Evolutionary conservation across 2,113 vertebrate species (phyloP), one percentile per base, ranked within the genome.

Genomic region (Bucco capensis): DNA sequence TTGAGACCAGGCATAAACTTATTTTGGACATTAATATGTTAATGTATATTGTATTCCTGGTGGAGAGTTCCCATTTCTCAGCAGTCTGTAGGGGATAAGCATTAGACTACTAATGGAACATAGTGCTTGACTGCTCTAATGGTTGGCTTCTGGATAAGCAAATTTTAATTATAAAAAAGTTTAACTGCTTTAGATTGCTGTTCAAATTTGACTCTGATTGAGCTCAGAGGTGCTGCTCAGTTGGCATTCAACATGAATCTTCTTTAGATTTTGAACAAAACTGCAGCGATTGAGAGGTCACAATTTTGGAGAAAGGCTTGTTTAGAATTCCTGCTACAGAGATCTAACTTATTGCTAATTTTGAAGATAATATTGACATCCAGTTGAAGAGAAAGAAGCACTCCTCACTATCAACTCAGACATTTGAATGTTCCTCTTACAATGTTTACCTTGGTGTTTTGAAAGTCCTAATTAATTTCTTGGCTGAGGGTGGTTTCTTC

Each of bases 401-500:
- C 5, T 58, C 3, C 19, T 93, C 21, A n/a, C 35, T 78, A 50
- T 85, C 71, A 70, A 12, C 23, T 61, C 33, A 62, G 58, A 37
- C 6, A 10, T 58, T 91, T 73, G 42, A 87, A 82, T 42, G 30
- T 70, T 66, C 14, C 14, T 27, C 23, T 85, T 89, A 69, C 0
- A 4, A 58, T 56, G 12, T 69, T 83, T 85, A 40, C 35, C 53
- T 44, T 14, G 2, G 9, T 88, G 44, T 83, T 94, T 83, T 83
- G 91, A 92, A 94, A 91, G 31, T 49, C 23, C 28, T 92, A 51
- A 85, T 79, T 93, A 92, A 88, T 47, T 88, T 90, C 40, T 78
- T 6, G 1, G 65, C 69, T 88, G 61, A 88, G n/a, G n/a, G 42
- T 86, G 71, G 37, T 93, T 77, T 76, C 84, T 54, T 91, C 54